Base-by-base conservation (phyloP, 2,888 invertebrate species). In the Liopterus haemorrhoidalis region DNA sequence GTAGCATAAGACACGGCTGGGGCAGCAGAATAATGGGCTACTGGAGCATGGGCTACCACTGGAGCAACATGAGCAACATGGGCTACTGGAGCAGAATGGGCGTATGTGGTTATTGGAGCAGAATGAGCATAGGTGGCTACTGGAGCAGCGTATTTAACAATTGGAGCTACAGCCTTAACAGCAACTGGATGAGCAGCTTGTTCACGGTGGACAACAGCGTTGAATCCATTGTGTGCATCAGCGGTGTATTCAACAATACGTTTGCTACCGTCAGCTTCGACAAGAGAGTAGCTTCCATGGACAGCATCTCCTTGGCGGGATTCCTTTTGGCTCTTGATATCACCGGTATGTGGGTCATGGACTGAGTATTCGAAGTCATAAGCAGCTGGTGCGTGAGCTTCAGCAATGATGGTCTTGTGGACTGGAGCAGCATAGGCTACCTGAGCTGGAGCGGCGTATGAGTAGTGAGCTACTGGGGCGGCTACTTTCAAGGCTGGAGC, bases 171-270 rank as follows among this genome's bases (percentile, higher is more conserved):
- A 39, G 59, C 57, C 38, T 59, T 56, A 15, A 61, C 58, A 36
- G 61, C 62, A 14, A 60, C 58, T 4, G 53, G 55, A 32, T 36
- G 37, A 2, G 16, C 19, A n/a, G 67, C 67, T n/a, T 70, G 70
- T 54, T 72, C 71, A 25, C 69, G 71, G 46, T 65, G 67, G 1
- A 69, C 69, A 31, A 65, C 43, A 0, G 70, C 70, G 48, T 68
- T 65, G 55, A 70, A 70, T 18, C 70, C 70, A 46, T 50, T 63
- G 47, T 67, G 66, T 12, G 62, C 61, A 52, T 68, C 69, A 3
- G 70, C 63, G 36, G 62, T 63, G 51, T 70, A 70, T 5, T 65
- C 62, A n/a, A 70, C 70, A 15, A 65, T 55, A 31, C 70, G 64
- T 5, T 57, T 57, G 47, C 62, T 61, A 12, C 70, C 70, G 59